A percentile compares a stretch with the other conserved stretches of the same genome.
Conservation (phyloP, 2,113 vertebrate genomes). For the Prochilodus magdalenae region DNA sequence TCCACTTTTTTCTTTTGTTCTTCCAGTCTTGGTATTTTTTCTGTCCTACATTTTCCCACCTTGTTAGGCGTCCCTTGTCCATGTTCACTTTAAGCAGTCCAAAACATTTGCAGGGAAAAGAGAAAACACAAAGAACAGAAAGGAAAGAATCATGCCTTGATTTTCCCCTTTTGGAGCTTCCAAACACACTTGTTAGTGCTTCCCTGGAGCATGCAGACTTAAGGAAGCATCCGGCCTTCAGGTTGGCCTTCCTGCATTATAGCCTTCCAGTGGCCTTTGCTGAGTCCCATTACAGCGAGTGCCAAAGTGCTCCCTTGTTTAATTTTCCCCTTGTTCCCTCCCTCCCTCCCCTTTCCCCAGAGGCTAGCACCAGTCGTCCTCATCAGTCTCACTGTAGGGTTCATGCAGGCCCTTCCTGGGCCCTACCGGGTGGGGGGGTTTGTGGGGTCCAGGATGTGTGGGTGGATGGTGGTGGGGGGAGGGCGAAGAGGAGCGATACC, state of each 20-base stretch:
- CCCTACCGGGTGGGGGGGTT: constrained; percentile 76
- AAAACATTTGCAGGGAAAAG: constrained; percentile 41
- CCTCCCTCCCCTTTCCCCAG: constrained; percentile 63
- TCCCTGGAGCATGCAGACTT: constrained; percentile 44
- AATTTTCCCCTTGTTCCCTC: constrained; percentile 18
- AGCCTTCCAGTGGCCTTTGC: background rate
- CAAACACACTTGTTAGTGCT: constrained; percentile 62
- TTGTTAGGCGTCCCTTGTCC: constrained; percentile 11
- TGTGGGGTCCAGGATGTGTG: constrained; percentile 75
- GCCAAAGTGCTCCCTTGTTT: background rate
- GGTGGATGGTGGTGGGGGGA: constrained; percentile 79
- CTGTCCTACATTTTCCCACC: constrained; percentile 12
- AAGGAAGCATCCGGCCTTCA: background rate
- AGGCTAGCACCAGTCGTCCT: constrained; percentile 94
- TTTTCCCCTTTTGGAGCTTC: constrained; percentile 65
- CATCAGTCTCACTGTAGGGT: constrained; percentile 88
- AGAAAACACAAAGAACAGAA: constrained; percentile 63
- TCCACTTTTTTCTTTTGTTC: constrained; percentile 62
- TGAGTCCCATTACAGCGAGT: background rate
- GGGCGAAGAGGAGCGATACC: constrained; percentile 85
- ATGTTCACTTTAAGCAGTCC: constrained; percentile 51
- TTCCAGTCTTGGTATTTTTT: constrained; percentile 36
- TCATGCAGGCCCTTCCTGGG: constrained; percentile 86
- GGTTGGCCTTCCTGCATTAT: background rate
- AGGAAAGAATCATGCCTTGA: constrained; percentile 60